A percentile compares a stretch with the other conserved stretches of the same genome.
Conservation (phyloP, 1,140 invertebrate genomes). For the Batillaria attramentaria region DNA sequence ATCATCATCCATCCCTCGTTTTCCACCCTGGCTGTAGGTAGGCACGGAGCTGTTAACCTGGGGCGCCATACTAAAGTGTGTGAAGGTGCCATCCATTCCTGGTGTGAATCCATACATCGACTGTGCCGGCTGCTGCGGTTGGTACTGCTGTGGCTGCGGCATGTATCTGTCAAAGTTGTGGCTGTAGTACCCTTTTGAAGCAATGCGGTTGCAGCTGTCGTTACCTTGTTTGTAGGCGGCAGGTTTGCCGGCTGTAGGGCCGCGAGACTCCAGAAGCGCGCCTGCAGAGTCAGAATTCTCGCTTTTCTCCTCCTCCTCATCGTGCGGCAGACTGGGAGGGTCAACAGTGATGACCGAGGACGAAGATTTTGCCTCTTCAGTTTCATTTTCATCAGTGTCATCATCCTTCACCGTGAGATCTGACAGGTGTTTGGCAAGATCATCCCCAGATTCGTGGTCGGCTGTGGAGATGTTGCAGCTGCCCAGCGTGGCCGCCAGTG, state of each 20-base stretch:
- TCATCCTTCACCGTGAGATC: neutral
- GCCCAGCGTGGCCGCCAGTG: neutral
- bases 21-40: neutral
- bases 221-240: conserved; percentile 1
- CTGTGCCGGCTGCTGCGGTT: neutral
- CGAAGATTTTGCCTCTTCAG: neutral
- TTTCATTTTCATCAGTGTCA: neutral
- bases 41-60: neutral
- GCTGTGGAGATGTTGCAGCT: conserved; percentile 10
- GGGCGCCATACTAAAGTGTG: neutral
- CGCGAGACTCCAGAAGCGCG: conserved; percentile 6
- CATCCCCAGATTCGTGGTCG: neutral
- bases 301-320: conserved; percentile 22
- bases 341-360: conserved; percentile 29
- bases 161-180: conserved; percentile 2
- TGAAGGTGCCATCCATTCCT: conserved; percentile 1
- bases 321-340: conserved; percentile 16
- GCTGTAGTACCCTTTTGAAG: conserved; percentile 9
- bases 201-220: conserved; percentile 25
- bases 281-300: no score
- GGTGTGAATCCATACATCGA: neutral
- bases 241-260: conserved; percentile 24
- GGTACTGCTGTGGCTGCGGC: neutral
- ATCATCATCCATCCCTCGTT: conserved; percentile 23
- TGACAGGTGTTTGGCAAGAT: neutral